phyloP scores from a whole-genome alignment of 2,113 vertebrate genomes.

The Callithrix jacchus region DNA sequence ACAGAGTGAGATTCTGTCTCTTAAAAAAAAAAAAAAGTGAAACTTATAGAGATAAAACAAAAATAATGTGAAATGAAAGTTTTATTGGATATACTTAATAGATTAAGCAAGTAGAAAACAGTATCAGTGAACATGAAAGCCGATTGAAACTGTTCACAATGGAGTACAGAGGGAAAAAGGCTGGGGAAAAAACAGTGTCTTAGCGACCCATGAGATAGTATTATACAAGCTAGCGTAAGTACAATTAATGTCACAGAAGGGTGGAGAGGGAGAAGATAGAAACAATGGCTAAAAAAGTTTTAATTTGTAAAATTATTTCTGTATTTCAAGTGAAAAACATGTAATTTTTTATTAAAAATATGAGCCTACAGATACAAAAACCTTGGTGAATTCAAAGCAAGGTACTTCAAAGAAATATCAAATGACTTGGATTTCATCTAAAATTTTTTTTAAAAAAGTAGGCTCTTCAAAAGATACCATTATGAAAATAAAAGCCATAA shows the following conservation, averaged over 20 bases:
- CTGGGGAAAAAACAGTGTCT: neutral
- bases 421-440: constrained; percentile 29
- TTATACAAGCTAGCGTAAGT: neutral
- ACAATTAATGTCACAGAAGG: neutral
- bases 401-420: neutral
- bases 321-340: no score
- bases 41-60: neutral
- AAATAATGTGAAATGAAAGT: constrained; percentile 17
- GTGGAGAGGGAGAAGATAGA: neutral
- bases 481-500: constrained; percentile 27
- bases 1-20: neutral
- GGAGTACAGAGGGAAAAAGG: neutral
- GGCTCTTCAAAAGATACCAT: neutral
- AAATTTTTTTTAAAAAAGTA: neutral
- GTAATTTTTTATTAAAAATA: constrained; percentile 21
- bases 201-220: neutral
- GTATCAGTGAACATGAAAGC: neutral
- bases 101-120: neutral
- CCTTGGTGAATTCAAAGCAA: neutral
- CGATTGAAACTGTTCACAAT: neutral
- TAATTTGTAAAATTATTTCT: no score
- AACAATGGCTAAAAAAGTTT: neutral
- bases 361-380: neutral
- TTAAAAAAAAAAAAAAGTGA: neutral
- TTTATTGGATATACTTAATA: neutral